Percentiles rank a stretch among this genome's conserved stretches.
phyloP scores from a whole-genome alignment of 2,113 vertebrate genomes.

The Sorex araneus region DNA sequence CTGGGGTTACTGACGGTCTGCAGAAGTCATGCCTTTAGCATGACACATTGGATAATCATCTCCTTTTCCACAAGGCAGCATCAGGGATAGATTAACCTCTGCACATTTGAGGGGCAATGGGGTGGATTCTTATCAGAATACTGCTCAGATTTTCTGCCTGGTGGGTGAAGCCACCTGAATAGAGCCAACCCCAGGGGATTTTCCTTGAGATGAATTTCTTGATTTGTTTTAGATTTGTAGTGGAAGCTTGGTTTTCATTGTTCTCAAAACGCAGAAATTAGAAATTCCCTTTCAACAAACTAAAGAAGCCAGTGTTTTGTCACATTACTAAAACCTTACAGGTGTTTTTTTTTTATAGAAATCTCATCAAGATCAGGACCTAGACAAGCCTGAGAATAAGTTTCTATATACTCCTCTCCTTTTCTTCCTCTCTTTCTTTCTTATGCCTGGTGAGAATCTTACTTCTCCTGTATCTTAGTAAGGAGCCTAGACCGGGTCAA shows the following conservation, averaged over 20 bases:
- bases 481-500: not conserved
- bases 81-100: constrained; percentile 64
- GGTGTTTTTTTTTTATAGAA: not conserved
- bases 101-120: not conserved
- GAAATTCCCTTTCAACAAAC: constrained; percentile 10
- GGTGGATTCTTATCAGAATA: constrained; percentile 37
- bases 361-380: not conserved
- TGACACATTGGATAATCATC: constrained; percentile 58
- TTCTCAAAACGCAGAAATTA: not conserved
- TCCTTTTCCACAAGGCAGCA: constrained; percentile 66
- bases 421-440: fast-evolving
- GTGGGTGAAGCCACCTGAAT: constrained; percentile 28
- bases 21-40: constrained; percentile 43
- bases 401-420: no score
- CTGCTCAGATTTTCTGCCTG: constrained; percentile 68
- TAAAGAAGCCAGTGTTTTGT: not conserved
- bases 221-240: constrained; percentile 65
- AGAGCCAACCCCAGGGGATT: not conserved
- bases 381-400: not conserved
- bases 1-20: constrained; percentile 29
- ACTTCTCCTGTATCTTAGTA: not conserved
- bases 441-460: not conserved
- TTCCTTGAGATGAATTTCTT: constrained; percentile 31
- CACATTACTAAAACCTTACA: not conserved
- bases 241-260: constrained; percentile 39